These are phyloP conservation scores for Dilophus febrilis DNA, from an alignment of 2,888 invertebrate species.

Conservation along the genomic window DNA sequence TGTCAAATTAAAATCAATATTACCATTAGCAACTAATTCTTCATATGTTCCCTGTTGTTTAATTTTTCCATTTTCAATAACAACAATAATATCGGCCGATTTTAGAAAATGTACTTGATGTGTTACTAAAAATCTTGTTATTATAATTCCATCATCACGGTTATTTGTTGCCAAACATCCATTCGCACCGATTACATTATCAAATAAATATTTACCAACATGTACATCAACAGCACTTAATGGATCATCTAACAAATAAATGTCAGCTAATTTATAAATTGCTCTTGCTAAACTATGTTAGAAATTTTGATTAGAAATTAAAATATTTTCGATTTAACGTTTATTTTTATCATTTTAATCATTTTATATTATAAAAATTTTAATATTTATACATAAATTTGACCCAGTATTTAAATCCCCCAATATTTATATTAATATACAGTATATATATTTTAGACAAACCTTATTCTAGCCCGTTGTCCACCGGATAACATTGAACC, in stretches of 20 bases:
- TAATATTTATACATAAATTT: no score
- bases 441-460: not conserved
- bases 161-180: constrained; percentile 36
- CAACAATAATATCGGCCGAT: constrained; percentile 41
- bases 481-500: constrained; percentile 67
- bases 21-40: constrained; percentile 32
- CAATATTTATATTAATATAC: not conserved
- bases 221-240: constrained; percentile 62
- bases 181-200: constrained; percentile 44
- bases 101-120: constrained; percentile 61
- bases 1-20: constrained; percentile 35
- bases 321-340: no score
- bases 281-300: constrained; percentile 48
- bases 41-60: constrained; percentile 32
- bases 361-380: no score
- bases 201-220: constrained; percentile 58
- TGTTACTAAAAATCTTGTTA: constrained; percentile 56
- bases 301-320: constrained; percentile 20
- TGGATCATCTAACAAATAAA: constrained; percentile 67
- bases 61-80: constrained; percentile 38
- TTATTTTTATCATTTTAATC: no score
- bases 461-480: constrained; percentile 47
- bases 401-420: no score
- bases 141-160: constrained; percentile 29
- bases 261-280: constrained; percentile 53